Evolutionary conservation across 2,888 invertebrate genomes (phyloP).

Genomic region (Malacosoma neustria): DNA sequence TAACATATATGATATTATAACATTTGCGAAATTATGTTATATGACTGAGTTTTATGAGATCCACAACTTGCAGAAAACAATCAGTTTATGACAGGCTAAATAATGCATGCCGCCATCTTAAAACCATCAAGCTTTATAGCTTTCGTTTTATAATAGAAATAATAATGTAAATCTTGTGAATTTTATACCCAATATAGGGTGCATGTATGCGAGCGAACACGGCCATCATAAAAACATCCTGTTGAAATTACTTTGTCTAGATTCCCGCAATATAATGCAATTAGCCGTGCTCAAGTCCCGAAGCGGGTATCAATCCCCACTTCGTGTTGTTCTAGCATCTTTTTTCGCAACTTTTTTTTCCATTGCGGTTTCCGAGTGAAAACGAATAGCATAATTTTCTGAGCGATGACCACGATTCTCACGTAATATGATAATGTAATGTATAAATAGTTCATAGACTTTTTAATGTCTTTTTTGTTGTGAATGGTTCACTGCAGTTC

Average conservation of each 20-base stretch:
- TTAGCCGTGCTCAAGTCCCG: slow-evolving; percentile 13
- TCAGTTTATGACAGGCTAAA: slow-evolving; percentile 16
- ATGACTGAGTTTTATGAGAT: slow-evolving; percentile 23
- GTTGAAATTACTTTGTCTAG: slow-evolving; percentile 19
- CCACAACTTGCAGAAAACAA: slow-evolving; percentile 8
- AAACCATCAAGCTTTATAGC: slow-evolving; percentile 32
- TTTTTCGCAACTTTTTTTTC: slow-evolving; percentile 31
- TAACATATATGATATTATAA: too few relatives aligned
- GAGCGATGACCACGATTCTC: slow-evolving; percentile 66
- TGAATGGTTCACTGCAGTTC: slow-evolving; percentile 55
- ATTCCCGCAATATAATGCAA: slow-evolving; percentile 1
- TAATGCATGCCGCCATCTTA: slow-evolving; percentile 24
- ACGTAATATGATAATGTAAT: slow-evolving; percentile 71
- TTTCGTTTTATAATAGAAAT: slow-evolving; percentile 31
- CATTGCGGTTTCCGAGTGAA: slow-evolving; percentile 52
- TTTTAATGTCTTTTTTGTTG: slow-evolving; percentile 62
- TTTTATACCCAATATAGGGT: slow-evolving; percentile 29
- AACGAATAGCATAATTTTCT: slow-evolving; percentile 68
- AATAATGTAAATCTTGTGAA: slow-evolving; percentile 31
- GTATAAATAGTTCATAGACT: slow-evolving; percentile 64
- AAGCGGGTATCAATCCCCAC: slow-evolving; percentile 5
- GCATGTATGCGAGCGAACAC: slow-evolving; percentile 6
- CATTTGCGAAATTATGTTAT: slow-evolving; percentile 14
- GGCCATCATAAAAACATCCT: slow-evolving; percentile 32
- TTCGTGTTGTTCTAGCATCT: not conserved